Percentiles rank a stretch among this genome's conserved stretches.
Conservation (phyloP, 2,888 invertebrate genomes). For the Unio delphinus region DNA sequence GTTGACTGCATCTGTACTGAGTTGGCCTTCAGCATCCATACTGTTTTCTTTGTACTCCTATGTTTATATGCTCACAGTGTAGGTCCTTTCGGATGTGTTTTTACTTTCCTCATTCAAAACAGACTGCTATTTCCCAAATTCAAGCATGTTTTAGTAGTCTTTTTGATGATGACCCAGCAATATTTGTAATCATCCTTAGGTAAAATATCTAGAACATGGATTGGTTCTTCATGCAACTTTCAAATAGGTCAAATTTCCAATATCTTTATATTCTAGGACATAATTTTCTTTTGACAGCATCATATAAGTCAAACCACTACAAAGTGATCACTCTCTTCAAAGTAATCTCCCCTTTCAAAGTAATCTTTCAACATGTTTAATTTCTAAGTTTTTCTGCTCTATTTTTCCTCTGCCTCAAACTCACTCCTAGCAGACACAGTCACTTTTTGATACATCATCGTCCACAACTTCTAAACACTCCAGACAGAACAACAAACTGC, state of each 20-base stretch:
- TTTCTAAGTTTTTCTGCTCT: not conserved
- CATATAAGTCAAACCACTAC: slow-evolving; percentile 8
- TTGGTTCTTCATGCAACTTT: slow-evolving; percentile 6
- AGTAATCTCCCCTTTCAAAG: slow-evolving; percentile 8
- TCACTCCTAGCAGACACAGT: slow-evolving; percentile 11
- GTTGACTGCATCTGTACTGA: slow-evolving; percentile 3
- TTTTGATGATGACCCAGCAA: slow-evolving; percentile 12
- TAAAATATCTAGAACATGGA: slow-evolving; percentile 7
- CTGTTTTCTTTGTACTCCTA: slow-evolving; percentile 13
- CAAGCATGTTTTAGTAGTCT: slow-evolving; percentile 3
- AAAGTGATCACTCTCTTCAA: slow-evolving; percentile 1
- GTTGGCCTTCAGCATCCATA: slow-evolving; percentile 10
- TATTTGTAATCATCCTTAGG: slow-evolving; percentile 9
- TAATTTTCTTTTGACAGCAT: slow-evolving; percentile 18
- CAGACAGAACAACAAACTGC: slow-evolving; percentile 13
- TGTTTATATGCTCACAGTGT: slow-evolving; percentile 18
- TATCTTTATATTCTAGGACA: slow-evolving; percentile 12
- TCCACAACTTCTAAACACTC: slow-evolving; percentile 11
- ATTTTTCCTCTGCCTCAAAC: not conserved
- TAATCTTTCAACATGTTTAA: slow-evolving; percentile 8
- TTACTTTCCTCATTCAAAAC: slow-evolving; percentile 6
- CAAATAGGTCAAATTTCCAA: slow-evolving; percentile 13
- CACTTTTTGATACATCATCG: slow-evolving; percentile 12
- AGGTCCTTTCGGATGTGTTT: slow-evolving; percentile 16
- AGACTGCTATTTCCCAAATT: slow-evolving; percentile 14